These are phyloP conservation scores for Zophobas atratus DNA, from an alignment of 1,140 invertebrate species.

Conservation along the genomic window DNA sequence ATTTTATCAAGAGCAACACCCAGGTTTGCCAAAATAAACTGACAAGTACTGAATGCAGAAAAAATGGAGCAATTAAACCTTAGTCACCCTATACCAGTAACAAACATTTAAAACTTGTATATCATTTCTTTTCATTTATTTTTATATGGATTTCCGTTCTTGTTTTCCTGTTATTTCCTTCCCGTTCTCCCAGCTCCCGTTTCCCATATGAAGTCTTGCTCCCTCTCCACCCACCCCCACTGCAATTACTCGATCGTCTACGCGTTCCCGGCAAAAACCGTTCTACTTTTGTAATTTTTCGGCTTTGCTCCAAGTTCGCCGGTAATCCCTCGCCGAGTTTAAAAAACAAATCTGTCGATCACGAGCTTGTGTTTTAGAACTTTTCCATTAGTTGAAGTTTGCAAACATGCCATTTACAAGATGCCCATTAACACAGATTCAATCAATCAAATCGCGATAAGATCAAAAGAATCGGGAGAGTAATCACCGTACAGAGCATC, in stretches of 20 bases:
- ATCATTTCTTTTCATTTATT: no score
- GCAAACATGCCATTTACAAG: slow-evolving; percentile 47
- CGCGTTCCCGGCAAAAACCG: background rate
- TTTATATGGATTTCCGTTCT: no score
- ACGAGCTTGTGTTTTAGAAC: slow-evolving; percentile 30
- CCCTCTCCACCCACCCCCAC: background rate
- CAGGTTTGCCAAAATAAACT: no score
- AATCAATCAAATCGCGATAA: slow-evolving; percentile 49
- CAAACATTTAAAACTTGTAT: no score
- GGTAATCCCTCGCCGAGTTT: background rate
- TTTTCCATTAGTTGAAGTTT: slow-evolving; percentile 49
- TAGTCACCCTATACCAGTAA: no score
- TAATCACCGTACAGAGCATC: slow-evolving; percentile 46
- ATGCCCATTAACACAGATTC: slow-evolving; percentile 49
- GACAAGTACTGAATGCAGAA: no score
- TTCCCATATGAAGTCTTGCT: background rate
- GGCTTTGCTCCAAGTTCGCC: slow-evolving; percentile 1
- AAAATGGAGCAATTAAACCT: no score
- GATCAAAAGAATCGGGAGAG: slow-evolving; percentile 46
- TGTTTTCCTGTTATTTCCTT: no score
- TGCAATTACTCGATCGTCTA: background rate
- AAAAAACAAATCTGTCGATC: slow-evolving; percentile 28
- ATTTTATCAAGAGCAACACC: no score
- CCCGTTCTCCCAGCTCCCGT: no score
- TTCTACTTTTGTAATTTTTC: slow-evolving; percentile 25